A percentile compares a stretch with the other conserved stretches of the same genome.
These are phyloP conservation scores for Leptatherina wallacei DNA, from an alignment of 2,797 vertebrate species.

Conservation along the genomic window DNA sequence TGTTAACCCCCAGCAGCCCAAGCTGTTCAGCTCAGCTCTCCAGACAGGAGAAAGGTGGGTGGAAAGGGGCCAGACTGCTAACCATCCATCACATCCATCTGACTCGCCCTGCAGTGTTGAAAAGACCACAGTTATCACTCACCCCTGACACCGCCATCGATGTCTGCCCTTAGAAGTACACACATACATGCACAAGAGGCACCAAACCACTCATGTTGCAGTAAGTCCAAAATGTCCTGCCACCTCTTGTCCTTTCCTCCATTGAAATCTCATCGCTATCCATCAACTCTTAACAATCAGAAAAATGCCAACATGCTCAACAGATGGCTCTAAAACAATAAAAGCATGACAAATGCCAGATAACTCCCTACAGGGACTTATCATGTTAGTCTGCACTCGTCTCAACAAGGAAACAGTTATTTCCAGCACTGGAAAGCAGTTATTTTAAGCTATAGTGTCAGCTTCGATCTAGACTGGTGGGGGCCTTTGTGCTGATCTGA, in stretches of 20 bases:
- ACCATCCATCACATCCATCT: constrained; percentile 79
- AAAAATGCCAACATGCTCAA: constrained; percentile 73
- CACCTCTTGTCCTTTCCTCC: constrained; percentile 67
- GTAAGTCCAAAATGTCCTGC: constrained; percentile 64
- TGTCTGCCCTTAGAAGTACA: constrained; percentile 62
- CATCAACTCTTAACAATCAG: constrained; percentile 73
- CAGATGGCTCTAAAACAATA: constrained; percentile 68
- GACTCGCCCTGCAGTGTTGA: constrained; percentile 74
- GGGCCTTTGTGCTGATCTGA: constrained; percentile 63
- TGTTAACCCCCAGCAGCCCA: constrained; percentile 37
- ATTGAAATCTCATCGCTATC: constrained; percentile 77
- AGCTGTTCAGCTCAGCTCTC: constrained; percentile 49
- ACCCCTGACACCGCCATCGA: constrained; percentile 79
- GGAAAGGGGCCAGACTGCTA: constrained; percentile 61
- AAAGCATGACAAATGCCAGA: constrained; percentile 68
- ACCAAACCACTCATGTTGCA: constrained; percentile 44
- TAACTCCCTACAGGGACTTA: constrained; percentile 68
- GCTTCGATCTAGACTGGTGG: constrained; percentile 51
- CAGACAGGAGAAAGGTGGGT: constrained; percentile 66
- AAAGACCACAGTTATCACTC: constrained; percentile 83
- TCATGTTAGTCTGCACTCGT: constrained; percentile 32
- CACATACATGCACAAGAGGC: constrained; percentile 33
- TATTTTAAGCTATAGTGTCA: constrained; percentile 39
- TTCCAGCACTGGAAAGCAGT: constrained; percentile 40
- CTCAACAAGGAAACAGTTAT: constrained; percentile 36